phyloP scores from a whole-genome alignment of 2,888 invertebrate species.

The Nephrotoma guestfalica region DNA sequence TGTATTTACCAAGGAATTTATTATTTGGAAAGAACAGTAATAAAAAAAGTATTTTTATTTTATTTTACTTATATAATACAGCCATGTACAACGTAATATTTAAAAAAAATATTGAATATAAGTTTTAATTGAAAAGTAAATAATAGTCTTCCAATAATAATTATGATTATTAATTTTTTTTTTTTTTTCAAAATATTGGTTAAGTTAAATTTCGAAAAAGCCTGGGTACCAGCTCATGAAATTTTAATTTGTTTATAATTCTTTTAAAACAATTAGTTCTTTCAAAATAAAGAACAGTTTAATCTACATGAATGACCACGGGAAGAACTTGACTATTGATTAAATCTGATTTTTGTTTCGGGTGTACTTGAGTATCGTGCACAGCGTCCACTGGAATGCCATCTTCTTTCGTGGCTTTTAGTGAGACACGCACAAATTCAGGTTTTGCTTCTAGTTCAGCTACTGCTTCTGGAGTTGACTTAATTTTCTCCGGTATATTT shows the following conservation, averaged over 20 bases:
- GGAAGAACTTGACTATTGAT: slow-evolving; percentile 4
- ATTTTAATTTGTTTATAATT: neutral
- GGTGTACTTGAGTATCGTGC: slow-evolving; percentile 25
- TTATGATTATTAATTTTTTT: neutral
- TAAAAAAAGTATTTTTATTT: neutral
- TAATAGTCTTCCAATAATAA: neutral
- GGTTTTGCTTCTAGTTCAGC: neutral
- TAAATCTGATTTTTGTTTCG: slow-evolving; percentile 13
- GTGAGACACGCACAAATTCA: slow-evolving; percentile 5
- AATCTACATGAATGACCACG: neutral
- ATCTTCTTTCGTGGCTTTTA: slow-evolving; percentile 5
- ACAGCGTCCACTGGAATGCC: slow-evolving; percentile 18
- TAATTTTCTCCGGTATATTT: neutral
- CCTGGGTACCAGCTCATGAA: neutral
- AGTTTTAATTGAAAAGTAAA: neutral
- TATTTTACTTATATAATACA: neutral
- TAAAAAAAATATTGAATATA: neutral
- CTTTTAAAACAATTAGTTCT: neutral
- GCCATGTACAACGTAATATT: neutral
- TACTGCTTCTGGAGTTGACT: neutral
- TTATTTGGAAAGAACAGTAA: too few relatives aligned
- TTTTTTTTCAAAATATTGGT: neutral
- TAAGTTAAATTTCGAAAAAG: neutral
- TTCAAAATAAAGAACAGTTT: neutral
- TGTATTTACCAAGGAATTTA: too few relatives aligned